Evolutionary conservation across 1,140 invertebrate genomes (phyloP).

Genomic region (Sminthurides bifidus): DNA sequence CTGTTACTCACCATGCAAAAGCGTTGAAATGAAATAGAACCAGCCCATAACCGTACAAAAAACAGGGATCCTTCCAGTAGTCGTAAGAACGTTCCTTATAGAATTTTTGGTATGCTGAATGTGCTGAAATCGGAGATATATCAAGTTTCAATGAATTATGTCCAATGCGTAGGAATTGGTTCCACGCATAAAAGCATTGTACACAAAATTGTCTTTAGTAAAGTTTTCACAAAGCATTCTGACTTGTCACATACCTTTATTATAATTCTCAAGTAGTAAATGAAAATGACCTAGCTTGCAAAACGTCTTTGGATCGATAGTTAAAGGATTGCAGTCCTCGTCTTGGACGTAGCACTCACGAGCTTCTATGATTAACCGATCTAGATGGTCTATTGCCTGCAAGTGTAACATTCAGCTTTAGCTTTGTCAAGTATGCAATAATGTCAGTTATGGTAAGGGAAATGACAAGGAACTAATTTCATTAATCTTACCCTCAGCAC

Average conservation of each 20-base stretch:
- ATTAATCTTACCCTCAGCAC: slow-evolving; percentile 52
- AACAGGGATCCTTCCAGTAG: slow-evolving; percentile 80
- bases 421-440: neutral
- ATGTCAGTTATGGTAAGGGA: neutral
- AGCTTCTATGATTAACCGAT: slow-evolving; percentile 67
- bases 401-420: neutral
- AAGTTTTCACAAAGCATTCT: neutral
- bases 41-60: slow-evolving; percentile 83
- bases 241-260: slow-evolving; percentile 54
- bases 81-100: slow-evolving; percentile 54
- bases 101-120: slow-evolving; percentile 90
- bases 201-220: no score
- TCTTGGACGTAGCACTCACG: slow-evolving; percentile 38
- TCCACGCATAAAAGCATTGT: no score
- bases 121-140: slow-evolving; percentile 49
- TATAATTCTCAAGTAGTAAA: slow-evolving; percentile 75
- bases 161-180: slow-evolving; percentile 21
- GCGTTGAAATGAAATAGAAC: slow-evolving; percentile 93
- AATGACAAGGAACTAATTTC: slow-evolving; percentile 7
- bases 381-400: slow-evolving; percentile 65
- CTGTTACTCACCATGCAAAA: slow-evolving; percentile 88
- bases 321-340: neutral
- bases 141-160: slow-evolving; percentile 15
- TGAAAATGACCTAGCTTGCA: slow-evolving; percentile 90
- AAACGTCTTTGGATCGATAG: slow-evolving; percentile 75